Evolutionary conservation across 2,797 vertebrate genomes (phyloP).

Genomic region (Macroramphosus scolopax): DNA sequence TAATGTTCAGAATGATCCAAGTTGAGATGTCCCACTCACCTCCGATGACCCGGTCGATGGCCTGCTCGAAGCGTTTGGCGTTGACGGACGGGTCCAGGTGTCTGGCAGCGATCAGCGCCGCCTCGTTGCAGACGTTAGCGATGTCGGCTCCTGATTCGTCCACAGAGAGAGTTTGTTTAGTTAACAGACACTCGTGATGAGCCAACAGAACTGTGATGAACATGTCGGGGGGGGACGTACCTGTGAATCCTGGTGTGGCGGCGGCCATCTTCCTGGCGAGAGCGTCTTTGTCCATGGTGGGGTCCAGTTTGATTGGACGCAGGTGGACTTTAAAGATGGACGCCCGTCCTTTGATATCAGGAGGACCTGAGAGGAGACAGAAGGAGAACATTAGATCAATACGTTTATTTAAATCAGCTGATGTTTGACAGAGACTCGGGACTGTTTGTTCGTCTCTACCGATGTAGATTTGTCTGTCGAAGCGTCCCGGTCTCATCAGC

Average conservation of each 20-base stretch:
- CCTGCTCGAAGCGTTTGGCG: conserved; percentile 96
- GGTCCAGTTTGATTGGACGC: conserved; percentile 87
- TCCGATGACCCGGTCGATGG: conserved; percentile 95
- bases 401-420: too few species aligned
- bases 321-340: conserved; percentile 99
- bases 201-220: fast-evolving
- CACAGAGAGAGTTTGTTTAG: too few species aligned
- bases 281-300: conserved; percentile 81
- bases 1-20: too few species aligned
- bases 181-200: too few species aligned
- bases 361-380: conserved; percentile 80
- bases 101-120: conserved; percentile 94
- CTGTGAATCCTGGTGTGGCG: conserved; percentile 94
- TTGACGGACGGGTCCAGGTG: conserved; percentile 92
- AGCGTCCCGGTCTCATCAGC: conserved; percentile 92
- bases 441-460: conserved; percentile 78
- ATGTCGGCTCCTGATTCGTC: conserved; percentile 94
- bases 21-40: conserved; percentile 83
- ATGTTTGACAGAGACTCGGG: too few species aligned
- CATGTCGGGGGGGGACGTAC: too few species aligned
- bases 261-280: conserved; percentile 91
- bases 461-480: conserved; percentile 95
- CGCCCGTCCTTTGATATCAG: conserved; percentile 95
- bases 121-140: conserved; percentile 97
- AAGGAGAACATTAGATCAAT: too few species aligned